Evolutionary conservation across 1,140 invertebrate species (phyloP), one percentile per base, ranked within the genome.

Genomic region (Sipha flava): DNA sequence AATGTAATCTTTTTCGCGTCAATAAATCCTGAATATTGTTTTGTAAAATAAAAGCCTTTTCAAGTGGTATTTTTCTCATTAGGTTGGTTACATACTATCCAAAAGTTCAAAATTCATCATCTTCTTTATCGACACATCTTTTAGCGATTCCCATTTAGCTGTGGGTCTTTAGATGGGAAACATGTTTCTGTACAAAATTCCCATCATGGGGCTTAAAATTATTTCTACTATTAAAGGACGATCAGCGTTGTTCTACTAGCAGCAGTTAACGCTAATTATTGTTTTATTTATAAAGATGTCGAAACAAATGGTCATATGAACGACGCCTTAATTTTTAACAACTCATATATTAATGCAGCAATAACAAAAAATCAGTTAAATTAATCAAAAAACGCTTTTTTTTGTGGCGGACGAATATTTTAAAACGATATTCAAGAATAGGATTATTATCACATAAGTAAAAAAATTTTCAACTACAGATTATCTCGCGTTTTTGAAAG

Each of bases 221-320:
- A 52, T 52, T 52, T 52, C 10, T 87, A 87, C 79, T 85, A 86
- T 79, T 87, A 87, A 73, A 73, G 81, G 9, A 84, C 81, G 64
- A 86, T 84, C 70, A 84, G 82, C 29, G 82, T 86, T n/a, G 84
- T 86, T 31, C 77, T 87, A 82, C 37, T 82, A 68, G 80, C 81
- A 79, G 43, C 81, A 73, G 84, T 83, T 52, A 85, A 87, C 82
- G 83, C 83, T 18, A 80, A 85, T 80, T 87, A 87, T 79, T 82
- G 81, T 37, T 86, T 86, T 80, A 80, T 83, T 10, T 84, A 81
- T 72, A 81, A 84, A 59, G 83, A 87, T 83, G 80, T 85, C 62
- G 85, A 84, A 6, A 81, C 80, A 70, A 81, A 84, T 83, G 84
- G 83, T 12, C 81, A n/a, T 21, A 72, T 21, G 16, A 47, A 72